These are phyloP conservation scores for Asarcornis scutulata DNA, from an alignment of 2,113 vertebrate genomes.

Conservation along the genomic window DNA sequence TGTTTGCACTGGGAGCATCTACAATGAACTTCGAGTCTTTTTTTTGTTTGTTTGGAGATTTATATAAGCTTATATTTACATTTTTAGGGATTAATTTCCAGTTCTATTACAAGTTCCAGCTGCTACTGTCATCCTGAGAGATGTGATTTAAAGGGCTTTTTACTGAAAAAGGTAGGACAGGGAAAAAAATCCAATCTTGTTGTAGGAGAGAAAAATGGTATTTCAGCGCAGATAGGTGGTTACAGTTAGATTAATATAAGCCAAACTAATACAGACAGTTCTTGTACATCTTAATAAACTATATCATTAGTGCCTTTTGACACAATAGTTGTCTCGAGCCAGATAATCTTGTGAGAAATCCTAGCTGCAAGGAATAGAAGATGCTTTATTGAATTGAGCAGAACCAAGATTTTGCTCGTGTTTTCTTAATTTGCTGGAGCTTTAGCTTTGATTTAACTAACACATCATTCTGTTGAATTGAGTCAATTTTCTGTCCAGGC, in stretches of 20 bases:
- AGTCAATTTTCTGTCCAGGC: background rate
- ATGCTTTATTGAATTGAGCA: background rate
- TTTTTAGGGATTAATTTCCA: background rate
- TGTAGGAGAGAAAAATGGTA: background rate
- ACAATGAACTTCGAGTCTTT: background rate
- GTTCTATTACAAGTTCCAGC: background rate
- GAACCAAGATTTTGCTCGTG: background rate
- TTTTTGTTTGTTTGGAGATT: background rate
- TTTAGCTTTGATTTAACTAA: background rate
- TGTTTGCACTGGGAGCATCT: background rate
- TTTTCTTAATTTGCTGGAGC: background rate
- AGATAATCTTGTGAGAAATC: background rate
- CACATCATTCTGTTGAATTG: background rate
- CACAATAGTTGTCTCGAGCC: background rate
- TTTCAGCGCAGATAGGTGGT: background rate
- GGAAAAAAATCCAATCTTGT: rapidly evolving
- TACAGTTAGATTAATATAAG: background rate
- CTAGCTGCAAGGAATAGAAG: background rate
- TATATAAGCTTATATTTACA: background rate
- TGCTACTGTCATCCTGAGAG: background rate
- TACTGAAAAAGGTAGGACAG: background rate
- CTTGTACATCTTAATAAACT: background rate
- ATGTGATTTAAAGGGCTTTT: background rate
- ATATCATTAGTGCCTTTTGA: background rate
- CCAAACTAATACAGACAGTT: background rate